phyloP scores from a whole-genome alignment of 2,797 vertebrate genomes.

The Xenentodon cancila region DNA sequence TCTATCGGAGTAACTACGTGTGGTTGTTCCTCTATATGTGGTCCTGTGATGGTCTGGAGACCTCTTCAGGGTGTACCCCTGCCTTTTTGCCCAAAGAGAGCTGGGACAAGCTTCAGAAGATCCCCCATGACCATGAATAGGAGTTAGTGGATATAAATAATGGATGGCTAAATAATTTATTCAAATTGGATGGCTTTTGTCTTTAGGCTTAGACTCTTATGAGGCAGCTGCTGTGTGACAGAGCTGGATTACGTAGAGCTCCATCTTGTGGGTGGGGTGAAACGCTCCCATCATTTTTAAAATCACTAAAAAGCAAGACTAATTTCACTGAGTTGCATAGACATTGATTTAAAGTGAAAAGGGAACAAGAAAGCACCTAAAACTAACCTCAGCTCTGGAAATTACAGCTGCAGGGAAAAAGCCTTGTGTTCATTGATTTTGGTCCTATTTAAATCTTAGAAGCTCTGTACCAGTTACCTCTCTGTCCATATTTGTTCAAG shows the following conservation, averaged over 20 bases:
- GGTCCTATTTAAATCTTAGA: neutral
- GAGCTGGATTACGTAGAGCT: constrained; percentile 18
- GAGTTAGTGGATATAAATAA: too few relatives aligned
- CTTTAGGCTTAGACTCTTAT: constrained; percentile 28
- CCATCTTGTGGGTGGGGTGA: constrained; percentile 63
- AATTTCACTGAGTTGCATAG: neutral
- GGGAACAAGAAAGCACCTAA: neutral
- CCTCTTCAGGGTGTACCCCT: too few relatives aligned
- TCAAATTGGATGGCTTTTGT: neutral
- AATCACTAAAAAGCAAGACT: neutral
- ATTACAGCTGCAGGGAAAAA: neutral
- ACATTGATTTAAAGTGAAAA: neutral
- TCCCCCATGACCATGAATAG: too few relatives aligned
- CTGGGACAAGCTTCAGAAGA: too few relatives aligned
- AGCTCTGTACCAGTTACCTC: neutral
- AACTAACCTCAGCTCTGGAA: too few relatives aligned
- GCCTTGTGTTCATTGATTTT: neutral
- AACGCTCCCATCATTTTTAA: neutral
- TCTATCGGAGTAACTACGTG: too few relatives aligned
- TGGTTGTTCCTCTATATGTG: too few relatives aligned
- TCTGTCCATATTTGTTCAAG: constrained; percentile 41
- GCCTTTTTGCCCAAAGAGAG: too few relatives aligned
- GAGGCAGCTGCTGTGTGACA: constrained; percentile 16
- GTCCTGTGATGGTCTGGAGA: too few relatives aligned
- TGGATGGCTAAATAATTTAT: too few relatives aligned